Conservation (phyloP, 2,888 invertebrate genomes). For the Dromius quadrimaculatus region DNA sequence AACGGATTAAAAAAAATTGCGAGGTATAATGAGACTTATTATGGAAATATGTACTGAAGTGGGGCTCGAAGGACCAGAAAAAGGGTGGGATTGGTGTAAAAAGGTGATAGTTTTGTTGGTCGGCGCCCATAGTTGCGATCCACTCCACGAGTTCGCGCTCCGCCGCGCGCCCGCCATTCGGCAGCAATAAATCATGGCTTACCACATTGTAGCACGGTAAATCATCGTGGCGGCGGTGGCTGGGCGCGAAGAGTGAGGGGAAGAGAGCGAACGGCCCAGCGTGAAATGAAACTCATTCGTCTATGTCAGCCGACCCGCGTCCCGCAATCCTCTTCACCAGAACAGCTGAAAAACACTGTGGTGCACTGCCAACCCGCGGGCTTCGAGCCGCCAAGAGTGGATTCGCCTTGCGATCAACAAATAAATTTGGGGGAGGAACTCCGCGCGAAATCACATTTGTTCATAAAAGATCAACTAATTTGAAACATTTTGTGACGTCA, state of each 20-base stretch:
- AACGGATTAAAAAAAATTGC: too few relatives aligned
- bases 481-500: not conserved
- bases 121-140: constrained; percentile 43
- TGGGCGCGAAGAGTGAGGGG: constrained; percentile 58
- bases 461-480: not conserved
- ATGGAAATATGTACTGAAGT: too few relatives aligned
- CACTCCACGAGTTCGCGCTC: constrained; percentile 40
- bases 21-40: too few relatives aligned
- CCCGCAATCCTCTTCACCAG: constrained; percentile 13
- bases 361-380: not conserved
- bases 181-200: constrained; percentile 76
- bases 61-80: too few relatives aligned
- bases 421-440: not conserved
- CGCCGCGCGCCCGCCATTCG: constrained; percentile 70
- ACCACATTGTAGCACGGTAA: constrained; percentile 78
- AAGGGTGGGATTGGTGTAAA: too few relatives aligned
- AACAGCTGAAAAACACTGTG: constrained; percentile 16
- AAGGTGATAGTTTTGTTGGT: constrained; percentile 4
- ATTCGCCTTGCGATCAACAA: not conserved
- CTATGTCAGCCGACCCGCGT: constrained; percentile 63
- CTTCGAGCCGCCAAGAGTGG: not conserved
- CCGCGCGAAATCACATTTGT: not conserved
- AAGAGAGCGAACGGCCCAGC: constrained; percentile 70
- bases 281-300: constrained; percentile 70
- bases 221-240: constrained; percentile 69